Evolutionary conservation across 2,113 vertebrate species (phyloP), one percentile per base, ranked within the genome.

Genomic region (Acrocephalus arundinaceus): DNA sequence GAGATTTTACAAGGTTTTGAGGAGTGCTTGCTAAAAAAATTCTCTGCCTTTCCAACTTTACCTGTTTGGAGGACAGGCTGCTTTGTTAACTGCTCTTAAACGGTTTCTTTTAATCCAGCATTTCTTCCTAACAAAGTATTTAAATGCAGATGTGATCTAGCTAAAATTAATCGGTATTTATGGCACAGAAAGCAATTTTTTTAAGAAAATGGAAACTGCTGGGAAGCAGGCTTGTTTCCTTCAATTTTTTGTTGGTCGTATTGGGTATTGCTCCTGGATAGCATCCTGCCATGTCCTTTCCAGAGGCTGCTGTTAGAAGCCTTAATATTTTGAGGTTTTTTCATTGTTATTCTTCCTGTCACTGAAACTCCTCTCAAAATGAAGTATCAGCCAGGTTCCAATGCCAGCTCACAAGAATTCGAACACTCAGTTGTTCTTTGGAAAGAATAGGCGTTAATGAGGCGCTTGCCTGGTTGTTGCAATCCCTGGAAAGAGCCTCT

Each of bases 1-100:
- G 97, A 98, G 87, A 39, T 94, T 95, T 96, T 92, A 52, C 57
- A 79, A 66, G 43, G 35, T 39, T 70, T 7, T 14, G 10, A 87
- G 49, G 24, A 78, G 25, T 30, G 18, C 22, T 8, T 55, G n/a
- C 13, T 41, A 31, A 87, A 89, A 68, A 28, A 54, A 23, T 20
- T 24, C 54, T 66, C 49, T 77, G 9, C 31, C 39, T 76, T 86
- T 80, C 16, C 25, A 58, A 15, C 43, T 51, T 45, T 15, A n/a
- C 24, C 14, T 79, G 21, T 55, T 72, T 18, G 5, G n/a, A 83
- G 43, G 28, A 68, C 24, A 84, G 28, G 20, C 49, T 89, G 49
- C 35, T 55, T 70, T 87, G 39, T 87, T 88, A 57, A 78, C 59
- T 46, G 4, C 22, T 89, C 79, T 83, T 54, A 66, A 55, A 63